These are phyloP conservation scores for Nerophis ophidion DNA, from an alignment of 2,113 vertebrate species.

Conservation along the genomic window DNA sequence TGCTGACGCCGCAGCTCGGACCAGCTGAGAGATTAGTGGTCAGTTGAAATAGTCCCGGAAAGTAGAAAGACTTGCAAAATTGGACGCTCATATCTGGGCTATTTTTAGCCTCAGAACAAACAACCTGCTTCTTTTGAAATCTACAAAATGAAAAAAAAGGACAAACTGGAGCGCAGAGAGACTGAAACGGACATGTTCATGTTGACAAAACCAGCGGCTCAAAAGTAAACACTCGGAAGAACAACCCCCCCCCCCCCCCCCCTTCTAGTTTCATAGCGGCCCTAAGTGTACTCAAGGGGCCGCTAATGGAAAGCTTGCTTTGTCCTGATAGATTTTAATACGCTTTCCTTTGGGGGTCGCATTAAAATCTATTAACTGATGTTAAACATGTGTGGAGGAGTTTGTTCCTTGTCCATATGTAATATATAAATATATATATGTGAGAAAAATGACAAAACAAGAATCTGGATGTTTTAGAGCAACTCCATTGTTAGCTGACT, in stretches of 20 bases:
- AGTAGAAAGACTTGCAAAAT: conserved; percentile 4
- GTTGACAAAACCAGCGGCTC: conserved; percentile 9
- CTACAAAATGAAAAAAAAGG: conserved; percentile 6
- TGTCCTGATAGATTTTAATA: conserved; percentile 30
- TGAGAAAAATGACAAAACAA: no score
- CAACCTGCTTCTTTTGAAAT: neutral
- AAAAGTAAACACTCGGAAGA: conserved; percentile 18
- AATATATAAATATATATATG: no score
- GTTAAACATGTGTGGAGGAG: neutral
- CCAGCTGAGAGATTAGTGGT: conserved; percentile 15
- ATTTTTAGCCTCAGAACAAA: conserved; percentile 54
- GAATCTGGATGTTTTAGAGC: no score
- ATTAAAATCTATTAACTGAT: no score
- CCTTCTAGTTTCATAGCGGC: conserved; percentile 7
- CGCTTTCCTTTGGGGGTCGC: neutral
- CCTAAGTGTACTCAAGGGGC: conserved; percentile 30
- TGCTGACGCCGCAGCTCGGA: neutral
- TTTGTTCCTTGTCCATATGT: no score
- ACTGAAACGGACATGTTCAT: conserved; percentile 19
- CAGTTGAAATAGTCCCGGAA: conserved; percentile 17
- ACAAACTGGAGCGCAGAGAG: conserved; percentile 17
- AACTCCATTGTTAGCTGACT: no score
- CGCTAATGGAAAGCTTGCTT: conserved; percentile 52
- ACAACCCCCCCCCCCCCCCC: no score
- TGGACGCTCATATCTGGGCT: conserved; percentile 40